Percentiles rank a stretch among this genome's conserved stretches.
phyloP scores from a whole-genome alignment of 2,797 vertebrate genomes.

The Trematomus bernacchii region DNA sequence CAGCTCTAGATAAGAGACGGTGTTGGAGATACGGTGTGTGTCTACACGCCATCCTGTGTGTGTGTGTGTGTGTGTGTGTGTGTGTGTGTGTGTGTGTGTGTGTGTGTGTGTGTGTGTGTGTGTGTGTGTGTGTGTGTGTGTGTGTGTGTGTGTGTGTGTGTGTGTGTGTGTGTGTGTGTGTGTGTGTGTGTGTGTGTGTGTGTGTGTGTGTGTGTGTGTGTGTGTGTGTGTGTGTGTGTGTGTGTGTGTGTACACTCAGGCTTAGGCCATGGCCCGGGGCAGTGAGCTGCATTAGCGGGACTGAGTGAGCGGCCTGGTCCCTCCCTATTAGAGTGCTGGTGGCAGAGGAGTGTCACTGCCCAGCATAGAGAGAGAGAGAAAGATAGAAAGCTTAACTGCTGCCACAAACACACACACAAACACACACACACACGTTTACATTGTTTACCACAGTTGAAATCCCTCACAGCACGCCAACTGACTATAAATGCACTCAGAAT shows the following conservation, averaged over 20 bases:
- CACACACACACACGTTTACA: slow-evolving; percentile 42
- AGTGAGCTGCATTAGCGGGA: slow-evolving; percentile 83
- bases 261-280: slow-evolving; percentile 82
- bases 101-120: slow-evolving; percentile 51
- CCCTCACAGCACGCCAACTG: slow-evolving; percentile 17
- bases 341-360: slow-evolving; percentile 83
- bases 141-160: slow-evolving; percentile 52
- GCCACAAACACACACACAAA: slow-evolving; percentile 16
- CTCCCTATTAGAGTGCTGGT: slow-evolving; percentile 86
- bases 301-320: slow-evolving; percentile 82
- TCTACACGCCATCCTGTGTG: slow-evolving; percentile 51
- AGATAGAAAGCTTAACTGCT: slow-evolving; percentile 31
- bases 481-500: slow-evolving; percentile 20
- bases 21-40: slow-evolving; percentile 47
- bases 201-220: slow-evolving; percentile 52
- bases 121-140: slow-evolving; percentile 49
- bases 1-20: slow-evolving; percentile 46
- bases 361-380: slow-evolving; percentile 43
- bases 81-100: slow-evolving; percentile 51
- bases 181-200: slow-evolving; percentile 55
- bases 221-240: slow-evolving; percentile 51
- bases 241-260: slow-evolving; percentile 61
- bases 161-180: slow-evolving; percentile 50
- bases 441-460: slow-evolving; percentile 49
- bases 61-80: slow-evolving; percentile 52